A percentile compares a stretch with the other conserved stretches of the same genome.
Evolutionary conservation across 2,888 invertebrate genomes (phyloP).

Genomic region (Anagyrus pseudococci): DNA sequence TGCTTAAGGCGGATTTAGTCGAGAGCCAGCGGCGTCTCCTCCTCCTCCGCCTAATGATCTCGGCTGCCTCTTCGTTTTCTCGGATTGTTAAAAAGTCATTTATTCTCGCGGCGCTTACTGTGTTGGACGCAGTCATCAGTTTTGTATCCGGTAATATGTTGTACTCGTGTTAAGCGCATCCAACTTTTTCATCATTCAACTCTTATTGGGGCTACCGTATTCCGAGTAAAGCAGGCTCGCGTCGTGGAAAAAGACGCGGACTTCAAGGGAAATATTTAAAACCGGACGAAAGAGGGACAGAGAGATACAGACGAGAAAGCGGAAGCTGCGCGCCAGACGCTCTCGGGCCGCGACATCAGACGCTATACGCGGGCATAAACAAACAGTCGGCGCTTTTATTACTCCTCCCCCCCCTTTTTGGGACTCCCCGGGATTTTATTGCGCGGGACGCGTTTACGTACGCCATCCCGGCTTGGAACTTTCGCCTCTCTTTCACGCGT

Average conservation of each 20-base stretch:
- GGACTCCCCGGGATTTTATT: not conserved
- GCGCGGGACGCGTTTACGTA: conserved; percentile 43
- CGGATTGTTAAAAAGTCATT: too few species aligned
- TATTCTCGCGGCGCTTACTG: too few species aligned
- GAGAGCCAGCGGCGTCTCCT: too few species aligned
- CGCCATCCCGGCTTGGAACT: conserved; percentile 43
- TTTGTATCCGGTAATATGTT: too few species aligned
- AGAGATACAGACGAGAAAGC: conserved; percentile 15
- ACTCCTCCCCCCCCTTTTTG: not conserved
- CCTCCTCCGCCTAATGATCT: too few species aligned
- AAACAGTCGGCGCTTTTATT: conserved; percentile 27
- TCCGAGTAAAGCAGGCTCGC: not conserved
- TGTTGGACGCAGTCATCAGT: too few species aligned
- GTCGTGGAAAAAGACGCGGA: conserved; percentile 12
- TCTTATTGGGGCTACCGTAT: not conserved
- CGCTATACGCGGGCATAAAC: conserved; percentile 14
- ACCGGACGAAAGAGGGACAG: not conserved
- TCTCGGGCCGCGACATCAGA: conserved; percentile 11
- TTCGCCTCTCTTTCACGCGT: conserved; percentile 16
- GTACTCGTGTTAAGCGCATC: too few species aligned
- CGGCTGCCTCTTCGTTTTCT: too few species aligned
- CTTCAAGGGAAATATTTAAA: conserved; percentile 4
- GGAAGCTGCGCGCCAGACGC: conserved; percentile 20
- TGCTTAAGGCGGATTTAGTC: too few species aligned
- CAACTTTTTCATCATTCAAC: too few species aligned